Evolutionary conservation across 2,113 vertebrate genomes (phyloP).

Genomic region (Pyxicephalus adspersus): DNA sequence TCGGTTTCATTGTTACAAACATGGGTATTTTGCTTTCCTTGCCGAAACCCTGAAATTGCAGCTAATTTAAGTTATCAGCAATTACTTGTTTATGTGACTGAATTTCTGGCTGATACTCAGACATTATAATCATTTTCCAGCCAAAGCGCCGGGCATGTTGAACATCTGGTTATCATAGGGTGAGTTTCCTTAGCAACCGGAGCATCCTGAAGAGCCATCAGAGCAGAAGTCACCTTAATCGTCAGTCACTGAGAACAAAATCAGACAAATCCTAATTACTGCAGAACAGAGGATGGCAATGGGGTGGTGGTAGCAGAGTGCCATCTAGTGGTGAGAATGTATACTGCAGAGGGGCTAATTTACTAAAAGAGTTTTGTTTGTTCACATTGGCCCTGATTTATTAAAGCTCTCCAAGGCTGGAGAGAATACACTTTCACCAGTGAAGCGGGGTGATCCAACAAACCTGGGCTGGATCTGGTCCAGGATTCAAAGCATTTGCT

Average conservation of each 20-base stretch:
- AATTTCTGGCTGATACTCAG: slow-evolving; percentile 49
- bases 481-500: no score
- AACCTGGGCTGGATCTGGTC: no score
- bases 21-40: background rate
- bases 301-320: background rate
- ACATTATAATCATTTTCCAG: slow-evolving; percentile 48
- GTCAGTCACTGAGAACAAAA: slow-evolving; percentile 20
- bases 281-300: background rate
- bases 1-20: no score
- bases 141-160: slow-evolving; percentile 36
- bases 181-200: slow-evolving; percentile 55
- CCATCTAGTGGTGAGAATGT: slow-evolving; percentile 38
- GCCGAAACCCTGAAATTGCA: slow-evolving; percentile 33
- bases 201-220: slow-evolving; percentile 49
- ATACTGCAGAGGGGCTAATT: background rate
- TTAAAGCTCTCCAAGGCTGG: no score
- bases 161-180: slow-evolving; percentile 56
- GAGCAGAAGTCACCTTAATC: slow-evolving; percentile 42
- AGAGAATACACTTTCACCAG: no score
- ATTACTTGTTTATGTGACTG: slow-evolving; percentile 56
- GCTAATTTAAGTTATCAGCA: slow-evolving; percentile 45
- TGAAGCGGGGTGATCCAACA: no score
- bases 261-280: slow-evolving; percentile 38
- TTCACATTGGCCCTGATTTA: no score
- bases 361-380: no score